phyloP scores from a whole-genome alignment of 2,797 vertebrate species.

The Sebastes glaucus region DNA sequence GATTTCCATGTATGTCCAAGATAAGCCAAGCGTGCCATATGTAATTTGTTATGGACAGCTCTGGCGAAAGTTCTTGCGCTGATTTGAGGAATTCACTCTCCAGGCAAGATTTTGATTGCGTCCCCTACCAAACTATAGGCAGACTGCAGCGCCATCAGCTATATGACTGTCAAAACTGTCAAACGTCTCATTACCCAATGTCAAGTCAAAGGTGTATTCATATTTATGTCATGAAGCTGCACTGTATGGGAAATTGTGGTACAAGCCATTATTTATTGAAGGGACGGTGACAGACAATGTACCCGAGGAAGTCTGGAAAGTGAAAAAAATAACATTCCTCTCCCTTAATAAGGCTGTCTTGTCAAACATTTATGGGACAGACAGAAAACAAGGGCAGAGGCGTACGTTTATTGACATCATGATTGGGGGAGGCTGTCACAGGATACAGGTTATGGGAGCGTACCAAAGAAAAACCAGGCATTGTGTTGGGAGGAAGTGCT shows the following conservation, averaged over 20 bases:
- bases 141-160: slow-evolving; percentile 58
- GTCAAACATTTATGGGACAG: slow-evolving; percentile 78
- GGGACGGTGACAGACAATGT: slow-evolving; percentile 70
- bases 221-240: slow-evolving; percentile 71
- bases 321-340: slow-evolving; percentile 69
- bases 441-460: slow-evolving; percentile 55
- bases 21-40: background rate
- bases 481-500: slow-evolving; percentile 74
- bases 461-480: slow-evolving; percentile 41
- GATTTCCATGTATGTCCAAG: slow-evolving; percentile 33
- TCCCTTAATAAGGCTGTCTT: slow-evolving; percentile 73
- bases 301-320: slow-evolving; percentile 67
- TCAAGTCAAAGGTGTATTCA: slow-evolving; percentile 74
- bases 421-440: slow-evolving; percentile 64
- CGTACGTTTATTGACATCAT: slow-evolving; percentile 66
- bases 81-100: slow-evolving; percentile 31
- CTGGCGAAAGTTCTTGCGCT: slow-evolving; percentile 28
- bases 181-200: slow-evolving; percentile 72
- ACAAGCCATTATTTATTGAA: slow-evolving; percentile 78
- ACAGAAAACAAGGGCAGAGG: slow-evolving; percentile 69
- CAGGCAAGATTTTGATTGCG: slow-evolving; percentile 56
- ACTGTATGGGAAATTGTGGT: slow-evolving; percentile 53
- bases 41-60: slow-evolving; percentile 33
- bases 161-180: slow-evolving; percentile 70
- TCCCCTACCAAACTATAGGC: slow-evolving; percentile 53